Evolutionary conservation across 23 tunicate genomes (phyloP), one percentile per base, ranked within the genome.

Genomic region (Pegea sp.): DNA sequence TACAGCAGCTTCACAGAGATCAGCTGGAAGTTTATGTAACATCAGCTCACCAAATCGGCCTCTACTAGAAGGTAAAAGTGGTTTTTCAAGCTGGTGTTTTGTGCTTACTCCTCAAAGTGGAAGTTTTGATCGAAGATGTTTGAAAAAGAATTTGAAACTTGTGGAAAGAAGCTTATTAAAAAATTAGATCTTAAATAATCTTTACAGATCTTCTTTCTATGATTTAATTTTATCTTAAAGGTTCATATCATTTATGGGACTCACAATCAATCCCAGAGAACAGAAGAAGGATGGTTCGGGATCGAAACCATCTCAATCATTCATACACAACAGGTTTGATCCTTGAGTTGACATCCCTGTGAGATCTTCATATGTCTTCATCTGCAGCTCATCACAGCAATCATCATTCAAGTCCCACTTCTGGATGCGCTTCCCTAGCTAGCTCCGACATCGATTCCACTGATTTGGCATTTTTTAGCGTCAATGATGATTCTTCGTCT

Each of bases 351-450:
- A 16, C 16, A 8, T 8, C 42, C 8, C 4, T 38, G 56, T 38
- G 8, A n/a, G 18, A 22, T 34, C 11, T 59, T 5, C 31, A 11
- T 7, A 11, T 52, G 4, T 13, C 22, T 13, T 19, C 48, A 4
- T 44, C 32, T 46, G 1, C 25, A 59, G 51, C n/a, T n/a, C n/a
- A n/a, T n/a, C n/a, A n/a, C n/a, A n/a, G 72, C 27, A 19, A 69
- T 27, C 77, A 74, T 44, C 93, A 81, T 30, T 81, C 93, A 30
- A 81, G 93, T 67, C 80, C 80, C 3, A 72, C 93, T 3, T 81
- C 93, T 24, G 93, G 81, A 24, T 81, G 80, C 58, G 75, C 93
- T 0, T 81, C 93, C 3, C 70, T 78, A 27, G 78, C 92, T 31
- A 74, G 92, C 23, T 71, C 80, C 0, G 93, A 81, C 33, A 62